Conservation (phyloP, 1,140 invertebrate species). For the Cephus cinctus region DNA sequence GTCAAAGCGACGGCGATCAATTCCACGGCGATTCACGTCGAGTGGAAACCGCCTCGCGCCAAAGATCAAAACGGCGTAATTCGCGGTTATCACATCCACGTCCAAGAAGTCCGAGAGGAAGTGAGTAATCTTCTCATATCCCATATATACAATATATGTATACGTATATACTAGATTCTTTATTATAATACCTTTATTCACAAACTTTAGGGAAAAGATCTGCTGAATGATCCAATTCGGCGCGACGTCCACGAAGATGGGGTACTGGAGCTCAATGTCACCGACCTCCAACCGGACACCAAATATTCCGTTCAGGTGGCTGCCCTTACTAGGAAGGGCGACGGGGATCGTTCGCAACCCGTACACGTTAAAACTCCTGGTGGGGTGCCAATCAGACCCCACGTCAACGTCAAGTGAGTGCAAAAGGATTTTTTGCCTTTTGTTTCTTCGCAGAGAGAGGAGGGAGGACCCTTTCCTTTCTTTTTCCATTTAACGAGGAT, state of each 20-base stretch:
- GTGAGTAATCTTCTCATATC: constrained; percentile 48
- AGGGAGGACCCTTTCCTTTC: too few relatives aligned
- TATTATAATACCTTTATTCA: constrained; percentile 7
- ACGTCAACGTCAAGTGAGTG: constrained; percentile 78
- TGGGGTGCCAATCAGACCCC: constrained; percentile 87
- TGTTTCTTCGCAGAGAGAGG: neutral
- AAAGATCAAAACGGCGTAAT: constrained; percentile 96
- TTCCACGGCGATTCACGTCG: constrained; percentile 88
- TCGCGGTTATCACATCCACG: constrained; percentile 93
- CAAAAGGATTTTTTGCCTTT: neutral
- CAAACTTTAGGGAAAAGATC: constrained; percentile 67
- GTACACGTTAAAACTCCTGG: constrained; percentile 86
- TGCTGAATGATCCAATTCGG: constrained; percentile 80
- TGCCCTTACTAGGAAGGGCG: constrained; percentile 90
- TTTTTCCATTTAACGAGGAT: too few relatives aligned
- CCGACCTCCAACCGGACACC: constrained; percentile 89
- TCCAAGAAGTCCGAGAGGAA: constrained; percentile 87
- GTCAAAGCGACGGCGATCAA: constrained; percentile 85
- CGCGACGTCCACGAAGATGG: constrained; percentile 80
- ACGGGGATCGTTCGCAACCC: constrained; percentile 83
- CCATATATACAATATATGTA: neutral
- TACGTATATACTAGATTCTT: neutral
- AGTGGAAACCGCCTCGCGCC: constrained; percentile 86
- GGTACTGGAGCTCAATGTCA: constrained; percentile 78
- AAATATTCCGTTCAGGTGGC: constrained; percentile 91